Evolutionary conservation across 2,888 invertebrate genomes (phyloP), one percentile per base, ranked within the genome.

Genomic region (Thymelicus lineola): DNA sequence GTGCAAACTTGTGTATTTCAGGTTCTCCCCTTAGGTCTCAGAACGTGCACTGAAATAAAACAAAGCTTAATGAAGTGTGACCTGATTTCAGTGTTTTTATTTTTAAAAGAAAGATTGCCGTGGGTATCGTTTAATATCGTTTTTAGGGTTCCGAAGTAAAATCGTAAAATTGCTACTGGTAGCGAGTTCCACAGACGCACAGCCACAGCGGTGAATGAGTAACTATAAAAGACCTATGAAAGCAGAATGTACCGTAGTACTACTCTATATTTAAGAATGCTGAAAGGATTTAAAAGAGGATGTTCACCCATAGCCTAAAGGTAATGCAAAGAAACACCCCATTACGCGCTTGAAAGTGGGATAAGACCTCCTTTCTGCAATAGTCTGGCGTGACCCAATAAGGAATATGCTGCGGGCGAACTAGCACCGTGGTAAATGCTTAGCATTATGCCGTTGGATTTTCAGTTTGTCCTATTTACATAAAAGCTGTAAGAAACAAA

Each of bases 41-140:
- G 38, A 61, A 53, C 60, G 60, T 67, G 67, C 67, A 67, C 67
- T 67, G 67, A 61, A 67, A 67, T 61, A 67, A 45, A 61, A 45
- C 53, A 61, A 61, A 15, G 48, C 20, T 12, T 60, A 66, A 67
- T 45, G 60, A 67, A 66, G 53, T 60, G 53, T 53, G 60, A 67
- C 60, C 60, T 10, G 28, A 45, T 53, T 67, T 45, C 53, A 14
- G 50, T 45, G 53, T 53, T 61, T 67, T 53, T 42, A 53, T 17
- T 53, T 50, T 20, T 17, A 20, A 20, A 36, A 58, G n/a, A 55
- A 42, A 45, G 10, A 17, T 15, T 48, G 6, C 48, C 48, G 48
- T 38, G 38, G 38, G 7, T 38, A 38, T 38, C 38, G 38, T 38
- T 38, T 38, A 38, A 38, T 38, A 38, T 9, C 38, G 38, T 38